phyloP scores from a whole-genome alignment of 2,113 vertebrate species.

The Hemiscyllium ocellatum region DNA sequence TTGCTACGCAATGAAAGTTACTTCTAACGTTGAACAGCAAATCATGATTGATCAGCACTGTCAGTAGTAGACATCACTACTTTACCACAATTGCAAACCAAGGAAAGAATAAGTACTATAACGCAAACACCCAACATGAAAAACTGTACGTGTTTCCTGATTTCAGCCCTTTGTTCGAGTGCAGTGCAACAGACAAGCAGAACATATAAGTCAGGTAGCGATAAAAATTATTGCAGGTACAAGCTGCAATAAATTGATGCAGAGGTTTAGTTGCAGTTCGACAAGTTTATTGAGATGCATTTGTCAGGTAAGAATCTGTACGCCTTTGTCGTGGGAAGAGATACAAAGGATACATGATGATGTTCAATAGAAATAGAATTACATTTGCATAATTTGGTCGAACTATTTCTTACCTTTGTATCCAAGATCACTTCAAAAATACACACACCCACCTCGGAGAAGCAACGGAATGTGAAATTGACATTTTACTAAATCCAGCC shows the following conservation, averaged over 20 bases:
- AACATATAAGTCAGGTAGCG: background rate
- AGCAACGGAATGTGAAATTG: background rate
- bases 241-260: background rate
- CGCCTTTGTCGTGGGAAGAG: background rate
- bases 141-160: background rate
- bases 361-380: background rate
- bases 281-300: background rate
- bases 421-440: background rate
- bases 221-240: background rate
- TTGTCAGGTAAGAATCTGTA: no score
- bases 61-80: background rate
- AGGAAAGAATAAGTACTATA: background rate
- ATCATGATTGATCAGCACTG: background rate
- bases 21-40: background rate
- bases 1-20: background rate
- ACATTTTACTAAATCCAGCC: background rate
- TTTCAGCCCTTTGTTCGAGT: background rate
- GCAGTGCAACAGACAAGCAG: background rate
- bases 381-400: background rate
- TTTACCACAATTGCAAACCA: background rate
- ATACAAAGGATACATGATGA: background rate
- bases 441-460: background rate
- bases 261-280: background rate
- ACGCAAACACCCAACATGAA: background rate
- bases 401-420: background rate